Evolutionary conservation across 2,888 invertebrate species (phyloP), one percentile per base, ranked within the genome.

Genomic region (Malthinus seriepunctatus): DNA sequence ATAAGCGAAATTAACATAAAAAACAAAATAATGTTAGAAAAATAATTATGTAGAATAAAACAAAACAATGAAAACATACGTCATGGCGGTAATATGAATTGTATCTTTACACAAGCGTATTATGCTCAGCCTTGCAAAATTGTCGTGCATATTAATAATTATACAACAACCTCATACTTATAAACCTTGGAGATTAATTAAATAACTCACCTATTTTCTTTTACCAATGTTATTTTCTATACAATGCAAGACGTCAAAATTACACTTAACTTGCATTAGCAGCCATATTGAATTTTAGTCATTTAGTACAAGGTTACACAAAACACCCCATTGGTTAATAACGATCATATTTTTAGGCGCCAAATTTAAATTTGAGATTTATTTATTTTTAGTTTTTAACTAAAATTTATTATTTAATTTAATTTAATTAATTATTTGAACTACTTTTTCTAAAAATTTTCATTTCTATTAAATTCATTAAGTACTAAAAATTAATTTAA

Each of bases 41-140:
- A 42, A 42, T n/a, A n/a, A 23, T 15, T 15, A 42, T 3, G 6
- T n/a, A n/a, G 2, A 32, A 0, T 32, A 35, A 1, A 35, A 14
- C 35, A 46, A n/a, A 46, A 35, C 12, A 9, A 14, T 8, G 5
- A n/a, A 14, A 38, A 32, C 35, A 51, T 50, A 63, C 48, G 63
- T 60, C 60, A 65, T 65, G 65, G 65, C 65, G 65, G 63, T 62
- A 65, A 65, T 63, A 33, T 45, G 46, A 62, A 62, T 60, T 50
- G 56, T 53, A 57, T 54, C 59, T 48, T 49, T 37, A 38, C 31
- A 54, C 34, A 51, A 55, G 54, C 33, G 50, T 45, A 52, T 49
- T 59, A 50, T 31, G 15, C 39, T 32, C 15, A 44, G 3, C 33
- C 46, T 45, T 56, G 33, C 15, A 32, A 38, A 6, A 23, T 23